Conservation (phyloP, 2,888 invertebrate species). For the Noctuana brunneofusca region DNA sequence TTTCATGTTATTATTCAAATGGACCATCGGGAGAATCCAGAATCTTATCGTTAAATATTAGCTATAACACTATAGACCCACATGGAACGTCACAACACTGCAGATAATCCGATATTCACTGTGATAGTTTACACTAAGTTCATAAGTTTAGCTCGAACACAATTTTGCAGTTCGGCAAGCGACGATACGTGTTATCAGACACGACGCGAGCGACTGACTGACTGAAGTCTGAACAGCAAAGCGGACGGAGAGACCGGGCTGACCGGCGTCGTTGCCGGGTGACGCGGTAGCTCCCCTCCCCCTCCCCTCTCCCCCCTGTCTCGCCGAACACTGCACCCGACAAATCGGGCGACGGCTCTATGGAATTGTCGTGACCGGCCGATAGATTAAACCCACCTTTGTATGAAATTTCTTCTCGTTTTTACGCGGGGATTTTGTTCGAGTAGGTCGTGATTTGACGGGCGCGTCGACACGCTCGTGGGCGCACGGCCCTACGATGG, state of each 20-base stretch:
- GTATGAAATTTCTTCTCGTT: conserved; percentile 65
- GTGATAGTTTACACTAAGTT: conserved; percentile 58
- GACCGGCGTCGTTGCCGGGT: conserved; percentile 44
- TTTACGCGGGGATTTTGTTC: conserved; percentile 57
- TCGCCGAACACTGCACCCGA: conserved; percentile 57
- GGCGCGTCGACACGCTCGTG: conserved; percentile 54
- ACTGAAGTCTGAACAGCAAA: conserved; percentile 48
- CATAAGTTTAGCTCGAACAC: conserved; percentile 53
- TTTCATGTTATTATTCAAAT: conserved; percentile 81
- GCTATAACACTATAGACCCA: conserved; percentile 61
- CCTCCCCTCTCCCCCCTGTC: conserved; percentile 40
- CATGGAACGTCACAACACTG: conserved; percentile 73
- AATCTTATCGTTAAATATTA: conserved; percentile 49
- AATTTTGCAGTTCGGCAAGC: conserved; percentile 40
- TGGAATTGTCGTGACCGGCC: conserved; percentile 62
- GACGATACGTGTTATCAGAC: conserved; percentile 47
- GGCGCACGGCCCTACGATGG: conserved; percentile 53
- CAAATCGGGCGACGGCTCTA: conserved; percentile 63
- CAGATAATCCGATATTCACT: conserved; percentile 67
- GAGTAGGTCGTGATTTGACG: conserved; percentile 62
- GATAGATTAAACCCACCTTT: conserved; percentile 64
- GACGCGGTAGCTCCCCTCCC: conserved; percentile 57
- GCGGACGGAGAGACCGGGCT: conserved; percentile 41
- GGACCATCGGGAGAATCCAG: conserved; percentile 73
- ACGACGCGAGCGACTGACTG: conserved; percentile 58